Base-by-base conservation (phyloP, 2,797 vertebrate genomes). In the Anguilla megastoma region DNA sequence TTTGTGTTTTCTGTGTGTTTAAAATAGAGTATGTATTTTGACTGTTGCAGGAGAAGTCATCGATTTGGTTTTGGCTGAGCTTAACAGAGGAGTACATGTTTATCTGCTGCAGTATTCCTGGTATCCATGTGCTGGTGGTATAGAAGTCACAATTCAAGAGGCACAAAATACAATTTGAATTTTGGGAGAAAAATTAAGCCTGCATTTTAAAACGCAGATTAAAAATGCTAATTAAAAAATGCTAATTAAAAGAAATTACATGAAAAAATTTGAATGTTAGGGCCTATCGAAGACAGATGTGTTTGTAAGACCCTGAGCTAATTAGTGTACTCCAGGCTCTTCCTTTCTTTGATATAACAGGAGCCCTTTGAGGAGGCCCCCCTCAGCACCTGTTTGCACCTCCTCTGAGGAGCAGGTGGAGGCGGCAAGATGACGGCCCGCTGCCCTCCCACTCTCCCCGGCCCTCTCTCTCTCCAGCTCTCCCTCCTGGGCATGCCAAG, bases 401-500 rank as follows among this genome's bases (percentile, higher is more conserved):
- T 10, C 89, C 92, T 90, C 93, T 58, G 41, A 86, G 91, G 93
- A 94, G 95, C 94, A 95, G 94, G 95, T 96, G 94, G 93, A 91
- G 88, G 2, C 10, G 45, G 45, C 45, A n/a, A 24, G 12, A 24
- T 6, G 45, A 3, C 24, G 69, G 27, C 33, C 36, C 14, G 33
- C 36, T 36, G 30, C 33, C 74, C 74, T 41, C 74, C 18, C 74
- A 14, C 79, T 82, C 76, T 41, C 33, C 9, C 74, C 3, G 36
- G 4, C 14, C 16, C 36, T 33, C 36, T 45, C 74, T n/a, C 74
- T 80, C 76, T 80, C 74, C 21, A 2, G 3, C 33, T 76, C 79
- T 33, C 76, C 5, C 36, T 41, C 74, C 18, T 45, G 41, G 16
- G 16, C 74, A 45, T n/a, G 45, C 21, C 7, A 9, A 50, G 6